Base-by-base conservation (phyloP, 2,888 invertebrate genomes). In the Drosophila mercatorum region DNA sequence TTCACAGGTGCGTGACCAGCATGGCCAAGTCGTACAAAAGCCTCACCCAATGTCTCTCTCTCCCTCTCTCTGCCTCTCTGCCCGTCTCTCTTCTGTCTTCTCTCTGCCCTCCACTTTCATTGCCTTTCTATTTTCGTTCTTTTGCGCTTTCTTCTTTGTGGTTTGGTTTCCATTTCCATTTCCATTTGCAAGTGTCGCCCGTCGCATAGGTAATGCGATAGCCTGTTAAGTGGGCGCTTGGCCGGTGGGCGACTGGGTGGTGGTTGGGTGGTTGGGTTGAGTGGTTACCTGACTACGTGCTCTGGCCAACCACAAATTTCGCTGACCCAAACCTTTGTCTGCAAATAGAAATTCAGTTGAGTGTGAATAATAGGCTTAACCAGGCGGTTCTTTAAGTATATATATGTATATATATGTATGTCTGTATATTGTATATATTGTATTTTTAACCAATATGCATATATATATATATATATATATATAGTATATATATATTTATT, bases 1-100 rank as follows among this genome's bases (percentile, higher is more conserved):
- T 93, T 97, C 98, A 2, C 98, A 99, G 90, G 93, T 93, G 89
- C 81, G 88, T 88, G 81, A 83, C 87, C 72, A 80, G 75, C 71
- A 75, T 65, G n/a, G 41, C 55, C 64, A 64, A 52, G 34, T 34
- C 41, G 56, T 28, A 11, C 43, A 38, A 14, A 56, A 38, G 67
- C 31, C 51, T 58, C 44, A 34, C 22, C 40, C 47, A 53, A 38
- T 58, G 43, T 52, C 69, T 68, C 34, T 34, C 28, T 34, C 40
- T 34, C 22, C 28, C 22, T 34, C 46, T 36, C 26, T 28, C n/a
- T 36, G n/a, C n/a, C 49, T 38, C 22, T 31, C 17, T 44, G 4
- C 17, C 34, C 7, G 6, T 2, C 7, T 53, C 14, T 28, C 28
- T 17, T 22, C 26, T 38, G 22, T 5, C 11, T 12, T 52, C 26